phyloP scores from a whole-genome alignment of 2,113 vertebrate genomes.

The Okapia johnstoni region DNA sequence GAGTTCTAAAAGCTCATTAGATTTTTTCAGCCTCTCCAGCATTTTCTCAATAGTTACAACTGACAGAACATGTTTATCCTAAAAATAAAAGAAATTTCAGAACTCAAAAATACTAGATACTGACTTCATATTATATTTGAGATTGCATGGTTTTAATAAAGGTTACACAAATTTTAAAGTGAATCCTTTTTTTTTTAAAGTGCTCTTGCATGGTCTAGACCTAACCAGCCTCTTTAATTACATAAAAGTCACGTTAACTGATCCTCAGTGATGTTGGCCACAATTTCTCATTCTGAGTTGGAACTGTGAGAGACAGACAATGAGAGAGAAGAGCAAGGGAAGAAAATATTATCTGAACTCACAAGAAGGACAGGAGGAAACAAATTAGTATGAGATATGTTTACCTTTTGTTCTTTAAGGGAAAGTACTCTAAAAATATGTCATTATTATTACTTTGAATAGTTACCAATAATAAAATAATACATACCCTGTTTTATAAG shows the following conservation, averaged over 20 bases:
- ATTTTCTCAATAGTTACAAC: conserved; percentile 88
- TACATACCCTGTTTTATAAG: not conserved
- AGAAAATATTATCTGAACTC: not conserved
- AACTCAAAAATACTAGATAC: not conserved
- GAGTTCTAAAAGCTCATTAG: conserved; percentile 87
- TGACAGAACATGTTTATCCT: conserved; percentile 89
- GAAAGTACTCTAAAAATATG: not conserved
- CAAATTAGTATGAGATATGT: not conserved
- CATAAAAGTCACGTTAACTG: not conserved
- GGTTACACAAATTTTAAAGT: not conserved
- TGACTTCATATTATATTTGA: not conserved
- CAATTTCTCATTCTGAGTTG: not conserved
- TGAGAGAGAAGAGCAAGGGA: not conserved
- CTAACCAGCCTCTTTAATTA: not conserved
- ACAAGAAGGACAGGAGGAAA: not conserved
- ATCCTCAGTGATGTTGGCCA: not conserved
- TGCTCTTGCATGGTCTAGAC: not conserved
- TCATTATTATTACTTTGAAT: not conserved
- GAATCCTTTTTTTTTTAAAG: conserved; percentile 11
- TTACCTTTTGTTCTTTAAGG: not conserved
- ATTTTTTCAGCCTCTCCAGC: conserved; percentile 87
- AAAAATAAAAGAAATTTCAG: conserved; percentile 39
- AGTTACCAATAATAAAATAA: not conserved
- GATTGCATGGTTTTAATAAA: not conserved
- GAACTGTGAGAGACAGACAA: not conserved